These are phyloP conservation scores for Microdon myrmicae DNA, from an alignment of 2,888 invertebrate species.

Conservation along the genomic window DNA sequence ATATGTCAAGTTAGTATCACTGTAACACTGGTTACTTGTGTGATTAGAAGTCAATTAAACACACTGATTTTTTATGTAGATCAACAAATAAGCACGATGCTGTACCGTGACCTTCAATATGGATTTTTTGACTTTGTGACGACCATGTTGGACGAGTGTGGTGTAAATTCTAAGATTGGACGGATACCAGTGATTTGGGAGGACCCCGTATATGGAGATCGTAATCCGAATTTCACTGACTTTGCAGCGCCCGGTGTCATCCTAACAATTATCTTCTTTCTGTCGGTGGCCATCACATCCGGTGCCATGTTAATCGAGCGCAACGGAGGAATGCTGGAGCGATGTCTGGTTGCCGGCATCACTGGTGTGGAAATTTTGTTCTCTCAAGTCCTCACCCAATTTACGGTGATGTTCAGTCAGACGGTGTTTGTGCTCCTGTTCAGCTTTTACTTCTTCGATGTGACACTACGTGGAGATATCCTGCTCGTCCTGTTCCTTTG, in stretches of 20 bases:
- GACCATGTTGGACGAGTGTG: conserved; percentile 73
- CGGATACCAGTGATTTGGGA: conserved; percentile 71
- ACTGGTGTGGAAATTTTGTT: conserved; percentile 83
- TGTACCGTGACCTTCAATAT: conserved; percentile 78
- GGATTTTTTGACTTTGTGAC: conserved; percentile 79
- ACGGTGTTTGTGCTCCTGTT: conserved; percentile 81
- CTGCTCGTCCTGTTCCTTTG: conserved; percentile 80
- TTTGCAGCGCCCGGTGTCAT: conserved; percentile 95
- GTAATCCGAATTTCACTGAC: conserved; percentile 87
- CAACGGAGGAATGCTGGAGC: conserved; percentile 89
- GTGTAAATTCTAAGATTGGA: conserved; percentile 72
- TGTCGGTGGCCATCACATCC: conserved; percentile 92
- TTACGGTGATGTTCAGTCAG: conserved; percentile 87
- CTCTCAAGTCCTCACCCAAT: conserved; percentile 88
- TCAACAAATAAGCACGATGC: conserved; percentile 86
- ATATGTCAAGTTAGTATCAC: conserved; percentile 84
- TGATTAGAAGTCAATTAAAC: no score
- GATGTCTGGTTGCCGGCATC: conserved; percentile 87
- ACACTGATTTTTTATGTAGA: conserved; percentile 70
- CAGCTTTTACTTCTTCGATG: conserved; percentile 79
- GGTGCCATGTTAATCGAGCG: conserved; percentile 89
- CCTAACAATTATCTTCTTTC: conserved; percentile 90
- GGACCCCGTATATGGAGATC: conserved; percentile 79
- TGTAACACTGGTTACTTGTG: no score
- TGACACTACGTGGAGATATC: conserved; percentile 82